Evolutionary conservation across 1,140 invertebrate species (phyloP).

Genomic region (Pseudachorutes palmiensis): DNA sequence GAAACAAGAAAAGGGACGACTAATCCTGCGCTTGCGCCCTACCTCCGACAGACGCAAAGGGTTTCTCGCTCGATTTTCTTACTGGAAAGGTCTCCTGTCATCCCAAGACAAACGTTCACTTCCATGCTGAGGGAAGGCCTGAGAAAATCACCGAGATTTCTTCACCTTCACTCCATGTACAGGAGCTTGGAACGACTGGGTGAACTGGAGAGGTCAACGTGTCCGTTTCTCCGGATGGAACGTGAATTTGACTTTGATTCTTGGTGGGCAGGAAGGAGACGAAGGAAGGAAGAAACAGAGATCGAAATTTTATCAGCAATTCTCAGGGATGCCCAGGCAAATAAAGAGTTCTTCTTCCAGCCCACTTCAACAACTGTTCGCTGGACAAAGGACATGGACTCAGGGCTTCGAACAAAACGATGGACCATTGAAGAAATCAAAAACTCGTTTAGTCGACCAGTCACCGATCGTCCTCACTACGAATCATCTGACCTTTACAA

Average conservation of each 20-base stretch:
- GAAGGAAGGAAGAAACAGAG: constrained; percentile 72
- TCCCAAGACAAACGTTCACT: background rate
- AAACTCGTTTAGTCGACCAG: background rate
- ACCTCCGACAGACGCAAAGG: constrained; percentile 33
- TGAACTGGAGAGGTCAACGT: constrained; percentile 67
- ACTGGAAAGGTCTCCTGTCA: background rate
- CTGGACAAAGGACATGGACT: constrained; percentile 64
- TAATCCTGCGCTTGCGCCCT: constrained; percentile 31
- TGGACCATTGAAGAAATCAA: constrained; percentile 67
- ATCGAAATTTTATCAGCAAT: constrained; percentile 63
- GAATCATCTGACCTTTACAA: constrained; percentile 56
- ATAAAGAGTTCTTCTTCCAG: constrained; percentile 73
- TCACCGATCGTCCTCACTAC: background rate
- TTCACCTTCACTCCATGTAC: constrained; percentile 77
- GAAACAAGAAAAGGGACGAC: constrained; percentile 6
- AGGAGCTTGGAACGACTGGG: constrained; percentile 73
- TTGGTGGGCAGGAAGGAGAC: constrained; percentile 69
- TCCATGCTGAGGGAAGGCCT: constrained; percentile 2
- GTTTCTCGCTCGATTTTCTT: constrained; percentile 32
- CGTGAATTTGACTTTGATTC: constrained; percentile 75
- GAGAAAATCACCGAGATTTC: constrained; percentile 66
- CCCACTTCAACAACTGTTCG: constrained; percentile 51
- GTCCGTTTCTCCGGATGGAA: constrained; percentile 53
- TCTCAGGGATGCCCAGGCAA: constrained; percentile 65
- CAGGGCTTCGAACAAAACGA: constrained; percentile 68